A percentile compares a stretch with the other conserved stretches of the same genome.
These are phyloP conservation scores for Agonopterix alstromeriana DNA, from an alignment of 2,888 invertebrate species.

Conservation along the genomic window DNA sequence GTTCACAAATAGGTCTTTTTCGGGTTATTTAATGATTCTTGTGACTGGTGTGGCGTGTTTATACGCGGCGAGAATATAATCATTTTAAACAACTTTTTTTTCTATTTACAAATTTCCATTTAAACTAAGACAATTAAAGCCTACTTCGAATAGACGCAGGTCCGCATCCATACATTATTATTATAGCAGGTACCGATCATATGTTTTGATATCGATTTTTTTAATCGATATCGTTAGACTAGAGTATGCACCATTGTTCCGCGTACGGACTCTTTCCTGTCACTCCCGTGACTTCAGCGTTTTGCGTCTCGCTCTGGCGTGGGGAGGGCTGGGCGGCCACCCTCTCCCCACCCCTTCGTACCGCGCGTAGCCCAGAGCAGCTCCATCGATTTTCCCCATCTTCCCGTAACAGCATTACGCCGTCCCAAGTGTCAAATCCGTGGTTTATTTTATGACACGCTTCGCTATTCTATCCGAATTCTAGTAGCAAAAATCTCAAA, in stretches of 20 bases:
- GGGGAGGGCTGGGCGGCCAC: constrained; percentile 15
- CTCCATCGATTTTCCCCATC: constrained; percentile 52
- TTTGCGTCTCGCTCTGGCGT: constrained; percentile 17
- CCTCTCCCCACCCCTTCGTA: constrained; percentile 18
- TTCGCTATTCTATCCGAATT: constrained; percentile 23
- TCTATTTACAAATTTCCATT: constrained; percentile 73
- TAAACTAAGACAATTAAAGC: constrained; percentile 75
- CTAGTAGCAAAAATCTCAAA: constrained; percentile 54
- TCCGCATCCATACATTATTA: constrained; percentile 72
- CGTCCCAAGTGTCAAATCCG: constrained; percentile 23
- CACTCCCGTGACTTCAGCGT: constrained; percentile 20
- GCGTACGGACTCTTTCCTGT: constrained; percentile 40
- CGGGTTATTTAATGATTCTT: constrained; percentile 29
- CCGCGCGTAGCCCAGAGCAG: constrained; percentile 29
- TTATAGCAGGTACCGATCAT: constrained; percentile 71
- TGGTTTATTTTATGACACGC: constrained; percentile 14
- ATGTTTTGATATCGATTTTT: constrained; percentile 58
- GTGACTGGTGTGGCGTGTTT: constrained; percentile 36
- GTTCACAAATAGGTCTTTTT: constrained; percentile 65
- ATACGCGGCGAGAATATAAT: constrained; percentile 47
- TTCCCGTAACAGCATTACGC: constrained; percentile 18
- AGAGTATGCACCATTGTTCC: constrained; percentile 67
- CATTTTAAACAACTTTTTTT: constrained; percentile 43
- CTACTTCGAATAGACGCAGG: constrained; percentile 75
- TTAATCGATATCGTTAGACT: constrained; percentile 56